A percentile compares a stretch with the other conserved stretches of the same genome.
Conservation (phyloP, 2,113 vertebrate genomes). For the Epinephelus moara region DNA sequence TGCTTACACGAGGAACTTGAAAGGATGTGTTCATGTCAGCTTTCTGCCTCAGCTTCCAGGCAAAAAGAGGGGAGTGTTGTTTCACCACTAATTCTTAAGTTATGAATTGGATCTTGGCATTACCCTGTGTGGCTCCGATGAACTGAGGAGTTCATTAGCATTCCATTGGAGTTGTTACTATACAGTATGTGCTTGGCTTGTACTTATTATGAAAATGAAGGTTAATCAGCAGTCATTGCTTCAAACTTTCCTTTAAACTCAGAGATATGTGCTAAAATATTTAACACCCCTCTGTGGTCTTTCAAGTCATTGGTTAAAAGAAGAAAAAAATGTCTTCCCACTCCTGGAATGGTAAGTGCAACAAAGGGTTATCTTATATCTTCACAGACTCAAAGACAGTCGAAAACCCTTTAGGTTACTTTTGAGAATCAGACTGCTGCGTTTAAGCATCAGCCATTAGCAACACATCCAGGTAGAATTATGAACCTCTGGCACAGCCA, state of each 20-base stretch:
- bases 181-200: slow-evolving; percentile 29
- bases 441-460: neutral
- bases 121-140: slow-evolving; percentile 36
- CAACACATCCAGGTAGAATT: neutral
- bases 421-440: slow-evolving; percentile 7
- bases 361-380: slow-evolving; percentile 34
- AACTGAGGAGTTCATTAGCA: slow-evolving; percentile 62
- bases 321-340: neutral
- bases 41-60: slow-evolving; percentile 44
- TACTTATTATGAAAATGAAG: slow-evolving; percentile 62
- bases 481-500: slow-evolving; percentile 5
- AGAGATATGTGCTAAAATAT: slow-evolving; percentile 57
- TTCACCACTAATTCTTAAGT: slow-evolving; percentile 26
- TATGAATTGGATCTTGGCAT: slow-evolving; percentile 45
- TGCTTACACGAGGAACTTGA: slow-evolving; percentile 57
- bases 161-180: slow-evolving; percentile 26
- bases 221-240: slow-evolving; percentile 59
- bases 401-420: slow-evolving; percentile 33
- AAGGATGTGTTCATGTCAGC: slow-evolving; percentile 54
- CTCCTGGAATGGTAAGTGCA: slow-evolving; percentile 14
- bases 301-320: slow-evolving; percentile 34
- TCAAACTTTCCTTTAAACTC: slow-evolving; percentile 54
- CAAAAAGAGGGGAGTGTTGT: slow-evolving; percentile 29
- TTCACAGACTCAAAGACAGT: slow-evolving; percentile 28
- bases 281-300: slow-evolving; percentile 40